Base-by-base conservation (phyloP, 2,113 vertebrate species). In the Orycteropus afer region DNA sequence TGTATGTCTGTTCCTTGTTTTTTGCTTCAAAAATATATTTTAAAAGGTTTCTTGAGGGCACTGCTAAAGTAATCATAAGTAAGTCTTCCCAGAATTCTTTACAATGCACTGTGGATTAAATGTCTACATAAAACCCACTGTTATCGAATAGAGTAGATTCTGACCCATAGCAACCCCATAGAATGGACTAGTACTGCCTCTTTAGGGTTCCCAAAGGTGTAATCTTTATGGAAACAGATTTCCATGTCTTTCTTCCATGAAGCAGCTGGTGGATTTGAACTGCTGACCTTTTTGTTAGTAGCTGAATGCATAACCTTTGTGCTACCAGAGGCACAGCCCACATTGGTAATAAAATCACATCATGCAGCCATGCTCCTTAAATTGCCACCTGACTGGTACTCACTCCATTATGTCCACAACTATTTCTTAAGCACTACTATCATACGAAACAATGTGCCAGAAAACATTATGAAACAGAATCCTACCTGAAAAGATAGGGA, bases 391-490 rank as follows among this genome's bases (percentile, higher is more conserved):
- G 18, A 15, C 9, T 1, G 23, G 61, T 22, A 40, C 25, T 32
- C 6, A 10, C 27, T 20, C 11, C 9, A 0, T 3, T 42, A 7
- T 8, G 22, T 27, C 25, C 51, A 47, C 0, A 4, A 40, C 15
- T 42, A 9, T 55, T 42, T 77, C 6, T 17, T 69, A 29, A 88
- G 32, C 1, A 61, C 2, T 7, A 34, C 22, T 23, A 40, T 4
- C 7, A 2, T 15, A 2, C 4, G 1, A 34, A 49, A 40, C 18
- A 45, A 7, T 2, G 22, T 7, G 6, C 8, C 37, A 40, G 14
- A 20, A 57, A 29, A 18, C 20, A 17, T 1, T 11, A 4, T 27
- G n/a, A 57, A 10, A 25, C 0, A 7, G 2, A 15, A 7, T 37
- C 8, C 22, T n/a, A 25, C 79, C 32, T 55, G 42, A 78, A 83